Conservation (phyloP, 2,113 vertebrate genomes). For the Morone saxatilis region DNA sequence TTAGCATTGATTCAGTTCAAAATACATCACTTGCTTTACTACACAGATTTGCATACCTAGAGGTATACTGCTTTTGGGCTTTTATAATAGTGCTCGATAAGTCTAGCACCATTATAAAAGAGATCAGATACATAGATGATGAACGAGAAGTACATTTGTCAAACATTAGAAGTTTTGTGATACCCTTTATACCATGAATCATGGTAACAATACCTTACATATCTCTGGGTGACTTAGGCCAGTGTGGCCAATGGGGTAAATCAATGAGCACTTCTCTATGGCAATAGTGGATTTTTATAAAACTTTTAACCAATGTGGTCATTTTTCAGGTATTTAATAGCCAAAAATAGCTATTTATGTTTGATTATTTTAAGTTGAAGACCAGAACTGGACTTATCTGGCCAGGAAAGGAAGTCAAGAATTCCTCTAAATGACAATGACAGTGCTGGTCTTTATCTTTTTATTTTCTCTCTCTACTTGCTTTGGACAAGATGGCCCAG, state of each 20-base stretch:
- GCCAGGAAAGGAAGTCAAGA: neutral
- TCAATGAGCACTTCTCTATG: too few relatives aligned
- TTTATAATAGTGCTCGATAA: too few relatives aligned
- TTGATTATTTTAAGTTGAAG: too few relatives aligned
- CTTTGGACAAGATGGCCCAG: conserved; percentile 51
- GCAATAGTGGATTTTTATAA: too few relatives aligned
- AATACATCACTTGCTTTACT: conserved; percentile 6
- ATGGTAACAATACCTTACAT: too few relatives aligned
- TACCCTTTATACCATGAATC: neutral
- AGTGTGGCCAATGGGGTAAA: too few relatives aligned
- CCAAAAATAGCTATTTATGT: neutral
- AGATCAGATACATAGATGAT: too few relatives aligned
- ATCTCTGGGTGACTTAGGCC: too few relatives aligned
- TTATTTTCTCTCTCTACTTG: conserved; percentile 11
- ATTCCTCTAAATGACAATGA: conserved; percentile 24
- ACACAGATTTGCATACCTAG: neutral
- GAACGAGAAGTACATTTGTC: too few relatives aligned
- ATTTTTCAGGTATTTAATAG: neutral
- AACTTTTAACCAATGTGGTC: too few relatives aligned
- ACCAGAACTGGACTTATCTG: neutral
- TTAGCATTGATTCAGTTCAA: conserved; percentile 21
- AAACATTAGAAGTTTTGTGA: too few relatives aligned
- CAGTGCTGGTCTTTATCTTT: conserved; percentile 24
- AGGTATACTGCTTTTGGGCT: neutral
- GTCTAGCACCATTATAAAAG: too few relatives aligned